Percentiles rank a stretch among this genome's conserved stretches.
Conservation (phyloP, 2,888 invertebrate species). For the Apodemia mormo region DNA sequence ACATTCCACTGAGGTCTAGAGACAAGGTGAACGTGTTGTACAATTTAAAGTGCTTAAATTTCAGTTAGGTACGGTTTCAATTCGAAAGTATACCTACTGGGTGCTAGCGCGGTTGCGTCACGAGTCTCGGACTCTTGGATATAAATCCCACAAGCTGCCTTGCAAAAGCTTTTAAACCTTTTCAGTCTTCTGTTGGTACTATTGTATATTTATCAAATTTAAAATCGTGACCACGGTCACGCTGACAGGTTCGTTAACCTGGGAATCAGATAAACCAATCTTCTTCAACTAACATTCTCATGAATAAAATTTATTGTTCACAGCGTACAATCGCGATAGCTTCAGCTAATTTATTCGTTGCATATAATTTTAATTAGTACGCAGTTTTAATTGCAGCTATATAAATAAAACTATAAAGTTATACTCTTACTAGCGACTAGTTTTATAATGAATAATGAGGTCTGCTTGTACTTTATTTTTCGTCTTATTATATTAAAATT, state of each 20-base stretch:
- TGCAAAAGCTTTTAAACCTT: slow-evolving; percentile 17
- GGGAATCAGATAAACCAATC: slow-evolving; percentile 13
- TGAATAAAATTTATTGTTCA: neutral
- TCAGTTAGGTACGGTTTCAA: no score
- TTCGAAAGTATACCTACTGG: no score
- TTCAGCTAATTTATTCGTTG: neutral
- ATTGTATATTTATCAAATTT: slow-evolving; percentile 14
- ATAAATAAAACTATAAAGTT: neutral
- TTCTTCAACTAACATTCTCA: slow-evolving; percentile 2
- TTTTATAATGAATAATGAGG: no score
- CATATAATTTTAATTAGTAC: neutral
- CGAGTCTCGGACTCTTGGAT: no score
- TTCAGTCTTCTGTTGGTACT: neutral
- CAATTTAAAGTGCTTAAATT: no score
- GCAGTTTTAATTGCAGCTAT: neutral
- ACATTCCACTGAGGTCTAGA: no score
- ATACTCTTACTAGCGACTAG: no score
- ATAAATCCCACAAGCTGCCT: neutral
- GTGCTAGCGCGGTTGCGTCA: no score
- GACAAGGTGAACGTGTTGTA: no score
- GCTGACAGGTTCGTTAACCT: slow-evolving; percentile 33
- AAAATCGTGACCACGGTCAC: slow-evolving; percentile 26
- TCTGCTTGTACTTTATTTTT: no score
- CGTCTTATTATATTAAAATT: no score
- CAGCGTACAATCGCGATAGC: neutral